A percentile compares a stretch with the other conserved stretches of the same genome.
Evolutionary conservation across 2,797 vertebrate genomes (phyloP).

Genomic region (Alcedo atthis): DNA sequence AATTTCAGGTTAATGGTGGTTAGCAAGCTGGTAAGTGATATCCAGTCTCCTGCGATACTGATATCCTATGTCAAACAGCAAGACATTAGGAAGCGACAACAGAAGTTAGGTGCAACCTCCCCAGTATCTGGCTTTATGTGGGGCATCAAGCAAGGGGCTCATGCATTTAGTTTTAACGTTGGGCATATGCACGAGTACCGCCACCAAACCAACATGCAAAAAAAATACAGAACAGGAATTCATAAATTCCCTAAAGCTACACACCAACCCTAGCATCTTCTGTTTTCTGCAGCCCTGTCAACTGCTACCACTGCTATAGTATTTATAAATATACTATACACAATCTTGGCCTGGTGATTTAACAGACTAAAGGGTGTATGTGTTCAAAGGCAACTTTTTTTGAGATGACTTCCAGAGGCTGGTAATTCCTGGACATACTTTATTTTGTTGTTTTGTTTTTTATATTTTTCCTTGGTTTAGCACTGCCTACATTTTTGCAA

Average conservation of each 20-base stretch:
- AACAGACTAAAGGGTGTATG: constrained; percentile 53
- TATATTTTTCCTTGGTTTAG: neutral
- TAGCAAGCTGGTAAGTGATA: constrained; percentile 36
- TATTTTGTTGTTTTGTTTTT: neutral
- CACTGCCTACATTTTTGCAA: neutral
- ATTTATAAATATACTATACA: constrained; percentile 20
- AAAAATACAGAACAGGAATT: constrained; percentile 81
- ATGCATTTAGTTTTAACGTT: constrained; percentile 91
- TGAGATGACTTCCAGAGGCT: neutral
- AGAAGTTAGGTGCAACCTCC: constrained; percentile 91
- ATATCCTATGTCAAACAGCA: constrained; percentile 77
- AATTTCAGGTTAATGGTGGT: constrained; percentile 37
- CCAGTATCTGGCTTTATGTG: constrained; percentile 95
- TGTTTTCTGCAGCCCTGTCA: constrained; percentile 69
- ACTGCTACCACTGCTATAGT: constrained; percentile 16
- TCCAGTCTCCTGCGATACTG: constrained; percentile 79
- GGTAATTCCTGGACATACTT: neutral
- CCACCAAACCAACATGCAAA: constrained; percentile 91
- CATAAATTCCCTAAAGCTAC: constrained; percentile 78
- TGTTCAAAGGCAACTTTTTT: neutral
- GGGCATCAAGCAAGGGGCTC: constrained; percentile 93
- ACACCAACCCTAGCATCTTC: constrained; percentile 1
- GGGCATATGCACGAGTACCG: constrained; percentile 83
- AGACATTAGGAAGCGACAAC: constrained; percentile 87
- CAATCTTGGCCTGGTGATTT: constrained; percentile 69